Evolutionary conservation across 2,888 invertebrate genomes (phyloP).

Genomic region (Iselma pallidipennis): DNA sequence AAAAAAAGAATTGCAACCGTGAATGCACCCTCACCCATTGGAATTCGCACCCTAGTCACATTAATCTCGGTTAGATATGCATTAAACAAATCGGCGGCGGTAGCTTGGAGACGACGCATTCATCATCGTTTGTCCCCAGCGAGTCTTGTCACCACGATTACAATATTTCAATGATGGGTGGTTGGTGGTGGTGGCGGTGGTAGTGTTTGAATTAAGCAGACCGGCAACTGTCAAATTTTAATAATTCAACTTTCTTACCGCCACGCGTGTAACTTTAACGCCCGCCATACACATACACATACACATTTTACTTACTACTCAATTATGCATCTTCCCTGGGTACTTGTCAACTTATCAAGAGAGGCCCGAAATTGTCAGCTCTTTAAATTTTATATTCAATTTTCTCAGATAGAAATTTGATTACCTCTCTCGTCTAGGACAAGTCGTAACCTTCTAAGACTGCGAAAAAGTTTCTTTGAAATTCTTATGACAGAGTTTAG

Average conservation of each 20-base stretch:
- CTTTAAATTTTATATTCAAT: conserved; percentile 57
- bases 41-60: conserved; percentile 44
- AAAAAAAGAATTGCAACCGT: conserved; percentile 33
- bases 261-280: conserved; percentile 47
- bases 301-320: conserved; percentile 50
- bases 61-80: conserved; percentile 54
- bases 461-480: conserved; percentile 37
- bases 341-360: conserved; percentile 53
- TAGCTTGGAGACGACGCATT: conserved; percentile 40
- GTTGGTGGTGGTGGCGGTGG: conserved; percentile 8
- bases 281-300: conserved; percentile 26
- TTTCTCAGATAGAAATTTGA: conserved; percentile 52
- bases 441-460: conserved; percentile 38
- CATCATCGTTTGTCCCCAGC: conserved; percentile 22
- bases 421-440: conserved; percentile 46
- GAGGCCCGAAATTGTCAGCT: conserved; percentile 50
- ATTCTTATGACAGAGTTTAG: conserved; percentile 37
- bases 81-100: conserved; percentile 52
- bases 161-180: conserved; percentile 18
- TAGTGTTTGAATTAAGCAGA: conserved; percentile 23
- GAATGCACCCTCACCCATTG: conserved; percentile 37
- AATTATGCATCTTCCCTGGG: conserved; percentile 53
- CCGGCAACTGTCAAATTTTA: conserved; percentile 49
- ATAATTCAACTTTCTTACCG: conserved; percentile 45
- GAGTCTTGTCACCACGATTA: conserved; percentile 30